Evolutionary conservation across 53 echinoderm and acorn worm species (phyloP).

Genomic region (Glandiceps talaboti): DNA sequence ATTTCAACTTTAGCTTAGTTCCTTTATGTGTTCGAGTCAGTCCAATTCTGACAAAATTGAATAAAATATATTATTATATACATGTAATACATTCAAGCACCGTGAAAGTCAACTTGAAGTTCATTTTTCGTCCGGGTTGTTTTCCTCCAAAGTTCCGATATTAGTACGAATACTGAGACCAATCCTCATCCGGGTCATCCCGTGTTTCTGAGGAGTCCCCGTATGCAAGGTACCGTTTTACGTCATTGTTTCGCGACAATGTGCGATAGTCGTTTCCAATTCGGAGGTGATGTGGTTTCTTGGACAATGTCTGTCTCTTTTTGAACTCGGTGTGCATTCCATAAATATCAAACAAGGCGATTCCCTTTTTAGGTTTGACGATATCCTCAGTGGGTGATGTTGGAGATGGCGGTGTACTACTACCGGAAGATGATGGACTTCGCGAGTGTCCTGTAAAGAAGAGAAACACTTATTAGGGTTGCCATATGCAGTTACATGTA

Average conservation of each 20-base stretch:
- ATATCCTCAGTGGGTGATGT: background rate
- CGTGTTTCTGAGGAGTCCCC: background rate
- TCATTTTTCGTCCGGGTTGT: too few relatives aligned
- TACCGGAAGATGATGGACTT: background rate
- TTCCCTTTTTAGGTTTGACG: background rate
- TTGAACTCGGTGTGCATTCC: background rate
- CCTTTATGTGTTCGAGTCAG: too few relatives aligned
- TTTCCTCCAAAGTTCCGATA: too few relatives aligned
- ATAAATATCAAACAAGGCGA: background rate
- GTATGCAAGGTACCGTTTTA: background rate
- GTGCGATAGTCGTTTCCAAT: background rate
- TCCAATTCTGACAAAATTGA: too few relatives aligned
- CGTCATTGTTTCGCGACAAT: background rate
- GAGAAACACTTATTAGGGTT: too few relatives aligned
- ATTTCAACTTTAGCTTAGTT: too few relatives aligned
- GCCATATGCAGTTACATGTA: too few relatives aligned
- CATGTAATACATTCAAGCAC: too few relatives aligned
- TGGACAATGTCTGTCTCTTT: background rate
- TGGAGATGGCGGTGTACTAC: background rate
- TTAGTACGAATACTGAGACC: background rate
- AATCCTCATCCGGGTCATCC: background rate
- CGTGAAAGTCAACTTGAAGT: too few relatives aligned
- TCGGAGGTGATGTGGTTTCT: background rate
- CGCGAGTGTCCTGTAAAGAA: background rate
- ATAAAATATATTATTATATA: too few relatives aligned